Evolutionary conservation across 2,888 invertebrate species (phyloP).

Genomic region (Baronia brevicornis): DNA sequence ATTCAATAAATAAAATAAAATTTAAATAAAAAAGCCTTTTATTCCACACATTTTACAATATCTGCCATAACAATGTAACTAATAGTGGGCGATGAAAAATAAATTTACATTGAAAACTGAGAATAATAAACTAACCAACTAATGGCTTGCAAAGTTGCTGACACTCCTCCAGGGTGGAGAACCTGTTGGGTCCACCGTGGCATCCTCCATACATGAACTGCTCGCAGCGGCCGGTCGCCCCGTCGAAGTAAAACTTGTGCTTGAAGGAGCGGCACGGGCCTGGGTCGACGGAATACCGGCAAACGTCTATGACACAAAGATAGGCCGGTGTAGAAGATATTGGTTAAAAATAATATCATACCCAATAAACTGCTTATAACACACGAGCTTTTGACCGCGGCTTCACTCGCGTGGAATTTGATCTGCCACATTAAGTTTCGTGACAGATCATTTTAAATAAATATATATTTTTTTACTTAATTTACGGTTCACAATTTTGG

Average conservation of each 20-base stretch:
- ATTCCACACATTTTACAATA: too few relatives aligned
- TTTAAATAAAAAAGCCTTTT: not conserved
- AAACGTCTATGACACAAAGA: slow-evolving; percentile 84
- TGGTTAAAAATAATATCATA: too few relatives aligned
- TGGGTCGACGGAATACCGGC: slow-evolving; percentile 78
- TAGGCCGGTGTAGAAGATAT: too few relatives aligned
- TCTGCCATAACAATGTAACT: not conserved
- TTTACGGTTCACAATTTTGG: too few relatives aligned
- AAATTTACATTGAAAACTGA: slow-evolving; percentile 4
- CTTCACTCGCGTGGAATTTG: too few relatives aligned
- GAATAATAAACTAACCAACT: slow-evolving; percentile 28
- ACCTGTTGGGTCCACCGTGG: slow-evolving; percentile 89
- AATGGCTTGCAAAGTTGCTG: slow-evolving; percentile 47
- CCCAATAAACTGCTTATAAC: too few relatives aligned
- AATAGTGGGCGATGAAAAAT: slow-evolving; percentile 1
- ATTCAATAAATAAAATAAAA: too few relatives aligned
- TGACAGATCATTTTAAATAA: too few relatives aligned
- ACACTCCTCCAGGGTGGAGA: slow-evolving; percentile 82
- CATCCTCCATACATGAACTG: slow-evolving; percentile 89
- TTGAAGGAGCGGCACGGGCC: slow-evolving; percentile 83
- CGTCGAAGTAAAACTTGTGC: slow-evolving; percentile 83
- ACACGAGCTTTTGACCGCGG: too few relatives aligned
- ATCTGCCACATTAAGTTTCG: too few relatives aligned
- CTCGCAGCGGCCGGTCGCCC: slow-evolving; percentile 75
- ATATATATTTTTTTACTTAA: too few relatives aligned